A percentile compares a stretch with the other conserved stretches of the same genome.
These are phyloP conservation scores for Rhynchophorus ferrugineus DNA, from an alignment of 1,140 invertebrate species.

Conservation along the genomic window DNA sequence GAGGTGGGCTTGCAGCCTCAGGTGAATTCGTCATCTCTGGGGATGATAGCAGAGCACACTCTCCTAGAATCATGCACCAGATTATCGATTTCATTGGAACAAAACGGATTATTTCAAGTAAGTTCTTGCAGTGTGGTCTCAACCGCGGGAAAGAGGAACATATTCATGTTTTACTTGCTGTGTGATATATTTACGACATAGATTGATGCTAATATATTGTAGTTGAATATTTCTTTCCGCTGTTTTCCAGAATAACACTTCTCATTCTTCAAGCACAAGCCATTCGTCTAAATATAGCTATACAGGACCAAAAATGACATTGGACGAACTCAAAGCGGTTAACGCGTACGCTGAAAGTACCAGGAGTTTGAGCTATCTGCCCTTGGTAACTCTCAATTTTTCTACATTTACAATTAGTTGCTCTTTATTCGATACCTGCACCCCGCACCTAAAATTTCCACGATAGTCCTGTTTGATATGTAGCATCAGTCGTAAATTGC, in stretches of 20 bases:
- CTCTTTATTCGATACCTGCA: no score
- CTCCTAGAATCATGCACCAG: constrained; percentile 77
- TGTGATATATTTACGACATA: no score
- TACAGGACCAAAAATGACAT: constrained; percentile 60
- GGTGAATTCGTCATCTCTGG: constrained; percentile 52
- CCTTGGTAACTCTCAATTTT: constrained; percentile 74
- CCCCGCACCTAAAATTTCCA: no score
- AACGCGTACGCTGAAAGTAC: constrained; percentile 89
- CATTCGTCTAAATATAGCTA: constrained; percentile 51
- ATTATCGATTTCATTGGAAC: constrained; percentile 77
- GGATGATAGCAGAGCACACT: constrained; percentile 76
- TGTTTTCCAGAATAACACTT: constrained; percentile 35
- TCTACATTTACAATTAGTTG: no score
- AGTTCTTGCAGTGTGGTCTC: no score
- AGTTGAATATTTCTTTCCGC: no score
- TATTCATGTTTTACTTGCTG: no score
- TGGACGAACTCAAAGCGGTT: constrained; percentile 74
- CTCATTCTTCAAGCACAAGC: constrained; percentile 55
- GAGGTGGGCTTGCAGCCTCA: constrained; percentile 35
- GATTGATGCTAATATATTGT: no score
- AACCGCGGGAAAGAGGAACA: background rate
- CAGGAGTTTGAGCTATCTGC: constrained; percentile 82
- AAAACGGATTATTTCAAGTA: constrained; percentile 76
- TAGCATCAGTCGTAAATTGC: constrained; percentile 1
- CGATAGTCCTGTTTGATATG: no score